Base-by-base conservation (phyloP, 2,888 invertebrate genomes). In the Brachyptera risi region DNA sequence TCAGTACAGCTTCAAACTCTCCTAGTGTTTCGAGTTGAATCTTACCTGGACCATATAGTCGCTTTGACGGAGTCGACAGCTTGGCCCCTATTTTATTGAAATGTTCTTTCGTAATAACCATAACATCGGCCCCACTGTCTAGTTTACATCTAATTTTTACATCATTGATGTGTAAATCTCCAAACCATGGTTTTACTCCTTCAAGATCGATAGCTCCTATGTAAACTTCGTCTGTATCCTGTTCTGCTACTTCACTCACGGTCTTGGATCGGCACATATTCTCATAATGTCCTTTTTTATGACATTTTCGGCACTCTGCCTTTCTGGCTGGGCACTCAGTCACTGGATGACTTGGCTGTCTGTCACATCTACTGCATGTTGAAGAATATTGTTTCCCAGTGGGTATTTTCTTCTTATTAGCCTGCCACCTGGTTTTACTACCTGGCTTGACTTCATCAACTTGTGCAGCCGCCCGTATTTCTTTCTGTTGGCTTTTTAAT, bases 401-500 rank as follows among this genome's bases (percentile, higher is more conserved):
- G n/a, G n/a, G n/a, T n/a, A n/a, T n/a, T n/a, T n/a, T n/a, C n/a
- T n/a, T n/a, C n/a, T n/a, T n/a, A n/a, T n/a, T n/a, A n/a, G n/a
- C n/a, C n/a, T n/a, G n/a, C n/a, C n/a, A n/a, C n/a, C n/a, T n/a
- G n/a, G n/a, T n/a, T n/a, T n/a, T n/a, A n/a, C n/a, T n/a, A n/a
- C n/a, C n/a, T n/a, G n/a, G n/a, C 21, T 44, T 44, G 21, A 44
- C 44, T 17, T 44, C n/a, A 11, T 44, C 44, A 44, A 44, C 44
- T n/a, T n/a, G n/a, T 4, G n/a, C n/a, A n/a, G 44, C 17, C 5
- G 19, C 11, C 9, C 19, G 17, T 17, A 44, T 44, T 21, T 44
- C 44, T 17, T 21, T 15, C 21, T 44, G 44, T 59, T 67, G 65
- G n/a, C 44, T 26, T 51, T 63, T 63, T 1, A 67, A 50, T n/a